Base-by-base conservation (phyloP, 2,113 vertebrate genomes). In the Nothobranchius furzeri region DNA sequence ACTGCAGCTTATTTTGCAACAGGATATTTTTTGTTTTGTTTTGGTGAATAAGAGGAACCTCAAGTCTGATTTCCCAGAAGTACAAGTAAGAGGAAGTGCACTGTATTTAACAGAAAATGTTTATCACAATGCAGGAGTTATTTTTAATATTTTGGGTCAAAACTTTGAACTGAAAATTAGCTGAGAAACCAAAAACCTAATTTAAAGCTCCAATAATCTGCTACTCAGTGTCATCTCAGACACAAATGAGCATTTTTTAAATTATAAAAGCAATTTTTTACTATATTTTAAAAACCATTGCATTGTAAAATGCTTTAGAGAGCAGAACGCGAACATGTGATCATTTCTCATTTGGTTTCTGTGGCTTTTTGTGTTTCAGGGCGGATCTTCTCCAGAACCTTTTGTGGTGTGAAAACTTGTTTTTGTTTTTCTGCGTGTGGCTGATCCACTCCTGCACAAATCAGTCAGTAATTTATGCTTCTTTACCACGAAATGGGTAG, bases 61-160 rank as follows among this genome's bases (percentile, higher is more conserved):
- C 59, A 72, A 24, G 65, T 65, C 47, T 40, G 65, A 78, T 92
- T 95, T 95, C 94, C 93, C 92, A 93, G 87, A 95, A 95, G 90
- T 82, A 36, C 60, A 78, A 68, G 74, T 86, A 94, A 92, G 91
- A 84, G 93, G 93, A 96, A 95, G 91, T 90, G 82, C 13, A 87
- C 79, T 82, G 60, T 83, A 88, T 82, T 87, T 81, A 80, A 59
- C 49, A 76, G 73, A 86, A 86, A 83, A 85, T 60, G 73, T 73
- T 72, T 54, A 70, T 75, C 74, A 81, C n/a, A 73, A 62, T 36
- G 58, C 70, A 75, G 78, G 67, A 87, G 62, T 20, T 79, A 68
- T 84, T 79, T 73, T 72, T 74, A 67, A 9, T 58, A 12, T 53
- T 40, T 6, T 47, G 36, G 63, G 58, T 58, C 24, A 65, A 48